Base-by-base conservation (phyloP, 1,140 invertebrate genomes). In the Bombus polaris region DNA sequence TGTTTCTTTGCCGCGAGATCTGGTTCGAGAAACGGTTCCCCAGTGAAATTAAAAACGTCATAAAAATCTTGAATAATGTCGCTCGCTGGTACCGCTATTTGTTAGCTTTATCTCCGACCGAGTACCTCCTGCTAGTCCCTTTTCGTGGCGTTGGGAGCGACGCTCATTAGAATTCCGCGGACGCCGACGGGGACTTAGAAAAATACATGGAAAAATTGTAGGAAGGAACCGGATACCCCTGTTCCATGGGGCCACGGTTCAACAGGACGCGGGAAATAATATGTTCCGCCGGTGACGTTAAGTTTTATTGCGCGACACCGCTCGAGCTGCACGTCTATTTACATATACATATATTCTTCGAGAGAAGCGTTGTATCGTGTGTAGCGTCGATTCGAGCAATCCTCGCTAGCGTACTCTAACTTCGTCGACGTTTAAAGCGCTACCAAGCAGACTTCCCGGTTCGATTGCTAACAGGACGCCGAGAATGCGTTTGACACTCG, bases 401-500 rank as follows among this genome's bases (percentile, higher is more conserved):
- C 25, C 18, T 44, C 42, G 44, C 68, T n/a, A 25, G 28, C 68
- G 59, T 5, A 22, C 18, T 53, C 47, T 3, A 81, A 53, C 44
- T 39, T 10, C 5, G 32, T 53, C 68, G 53, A 32, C 25, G 66
- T 62, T 71, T 37, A 35, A 32, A 72, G 66, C 68, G 68, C 57
- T 62, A 85, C 68, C 78, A 57, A 66, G 18, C 57, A 66, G 84
- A 83, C 53, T 74, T 72, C 80, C 42, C 80, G 37, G 72, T 80
- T 83, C 80, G 77, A 72, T 89, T 87, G 68, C 59, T 73, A 87
- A 82, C 70, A 62, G 62, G 47, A 47, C 77, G 71, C 65, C 12
- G 68, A 66, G 88, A 81, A 83, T 89, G 88, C 76, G 70, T 83
- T 59, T 89, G 88, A 89, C 88, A 89, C 76, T 75, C 80, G 80